Conservation (phyloP, 2,113 vertebrate genomes). For the Sceloporus tristichus region DNA sequence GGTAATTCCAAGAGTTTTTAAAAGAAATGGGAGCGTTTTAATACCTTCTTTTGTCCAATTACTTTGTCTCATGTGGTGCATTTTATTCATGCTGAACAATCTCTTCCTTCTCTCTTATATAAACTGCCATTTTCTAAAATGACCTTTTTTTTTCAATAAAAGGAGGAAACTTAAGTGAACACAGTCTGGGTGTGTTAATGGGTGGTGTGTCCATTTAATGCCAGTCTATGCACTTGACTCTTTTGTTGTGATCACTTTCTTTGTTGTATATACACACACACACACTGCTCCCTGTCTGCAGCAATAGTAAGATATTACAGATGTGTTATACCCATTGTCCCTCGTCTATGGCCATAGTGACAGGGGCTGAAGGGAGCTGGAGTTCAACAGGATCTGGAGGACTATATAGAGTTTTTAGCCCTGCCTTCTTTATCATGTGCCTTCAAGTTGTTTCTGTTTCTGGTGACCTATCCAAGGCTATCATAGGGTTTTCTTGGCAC, state of each 20-base stretch:
- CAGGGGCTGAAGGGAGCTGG: background rate
- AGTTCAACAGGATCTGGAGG: background rate
- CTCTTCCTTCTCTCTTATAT: slow-evolving; percentile 40
- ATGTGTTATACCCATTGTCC: background rate
- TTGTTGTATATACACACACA: background rate
- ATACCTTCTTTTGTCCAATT: background rate
- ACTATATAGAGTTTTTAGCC: too few relatives aligned
- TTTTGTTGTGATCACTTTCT: background rate
- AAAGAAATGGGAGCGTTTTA: background rate
- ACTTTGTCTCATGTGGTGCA: slow-evolving; percentile 36
- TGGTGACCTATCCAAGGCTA: too few relatives aligned
- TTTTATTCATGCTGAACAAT: slow-evolving; percentile 36
- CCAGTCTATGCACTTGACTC: too few relatives aligned
- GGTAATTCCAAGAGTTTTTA: slow-evolving; percentile 42
- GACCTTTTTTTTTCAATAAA: slow-evolving; percentile 72
- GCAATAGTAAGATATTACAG: background rate
- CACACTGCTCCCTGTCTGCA: background rate
- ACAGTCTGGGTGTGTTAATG: slow-evolving; percentile 56
- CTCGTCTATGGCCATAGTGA: background rate
- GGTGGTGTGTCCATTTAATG: slow-evolving; percentile 7
- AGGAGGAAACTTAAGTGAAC: slow-evolving; percentile 65
- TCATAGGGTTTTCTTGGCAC: too few relatives aligned
- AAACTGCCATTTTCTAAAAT: slow-evolving; percentile 74
- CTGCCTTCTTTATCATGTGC: too few relatives aligned
- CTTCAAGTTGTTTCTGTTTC: too few relatives aligned